phyloP scores from a whole-genome alignment of 2,113 vertebrate species.

The Centropristis striata region DNA sequence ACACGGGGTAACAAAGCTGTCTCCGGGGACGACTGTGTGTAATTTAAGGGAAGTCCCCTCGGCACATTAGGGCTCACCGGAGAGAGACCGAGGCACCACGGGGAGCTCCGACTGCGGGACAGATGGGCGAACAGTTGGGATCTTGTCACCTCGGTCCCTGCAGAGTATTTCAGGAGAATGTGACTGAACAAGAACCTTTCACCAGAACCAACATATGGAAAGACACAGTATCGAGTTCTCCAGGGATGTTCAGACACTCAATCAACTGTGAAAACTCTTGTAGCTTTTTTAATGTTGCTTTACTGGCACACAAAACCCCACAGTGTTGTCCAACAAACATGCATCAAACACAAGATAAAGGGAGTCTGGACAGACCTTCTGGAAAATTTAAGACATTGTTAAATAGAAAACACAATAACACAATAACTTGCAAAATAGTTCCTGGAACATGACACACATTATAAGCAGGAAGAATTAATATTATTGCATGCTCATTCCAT shows the following conservation, averaged over 20 bases:
- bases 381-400: background rate
- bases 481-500: too few relatives aligned
- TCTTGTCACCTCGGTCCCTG: constrained; percentile 6
- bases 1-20: background rate
- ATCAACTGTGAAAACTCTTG: background rate
- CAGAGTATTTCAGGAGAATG: constrained; percentile 21
- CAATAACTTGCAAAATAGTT: background rate
- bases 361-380: background rate
- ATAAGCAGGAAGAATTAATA: too few relatives aligned
- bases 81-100: constrained; percentile 16
- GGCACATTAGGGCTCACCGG: constrained; percentile 33
- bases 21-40: constrained; percentile 7
- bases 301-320: background rate
- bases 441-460: too few relatives aligned
- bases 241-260: background rate
- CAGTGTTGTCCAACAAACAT: background rate
- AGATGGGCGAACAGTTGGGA: constrained; percentile 43
- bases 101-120: constrained; percentile 34
- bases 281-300: constrained; percentile 3
- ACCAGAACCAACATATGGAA: constrained; percentile 19
- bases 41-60: constrained; percentile 37
- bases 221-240: background rate
- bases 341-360: constrained; percentile 5
- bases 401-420: background rate
- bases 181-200: constrained; percentile 18